Evolutionary conservation across 92 coral and sea anemone species (phyloP), one percentile per base, ranked within the genome.

Genomic region (Palythoa grandis): DNA sequence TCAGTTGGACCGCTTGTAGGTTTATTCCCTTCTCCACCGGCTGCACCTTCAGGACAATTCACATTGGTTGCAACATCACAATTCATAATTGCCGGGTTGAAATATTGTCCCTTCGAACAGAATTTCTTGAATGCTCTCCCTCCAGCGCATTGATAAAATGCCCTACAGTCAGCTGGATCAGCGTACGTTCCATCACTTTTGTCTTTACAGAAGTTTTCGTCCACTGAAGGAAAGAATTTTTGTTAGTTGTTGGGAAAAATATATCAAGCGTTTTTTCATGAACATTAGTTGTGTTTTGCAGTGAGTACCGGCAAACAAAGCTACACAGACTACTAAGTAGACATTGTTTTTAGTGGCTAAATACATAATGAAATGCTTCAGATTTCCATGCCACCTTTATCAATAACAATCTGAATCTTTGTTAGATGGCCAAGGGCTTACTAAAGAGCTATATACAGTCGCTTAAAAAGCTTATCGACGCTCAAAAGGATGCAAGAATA

Each of bases 171-270:
- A 17, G 67, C 56, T 23, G 91, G 94, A 68, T 94, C 98, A 17
- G 92, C 94, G 72, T 94, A 92, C 38, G 67, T 89, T 48, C 98
- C 98, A 83, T 94, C 93, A 48, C 82, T 90, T 58, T 94, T 94
- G 14, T 92, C 88, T 14, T 88, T 89, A 74, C 98, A 94, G 72
- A 92, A 94, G 22, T 89, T 88, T 52, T 74, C 91, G 61, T 94
- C 95, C 38, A 82, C 94, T 90, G 70, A 20, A 40, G 16, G 39
- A 5, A 39, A 50, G 19, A 2, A 15, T 60, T 60, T 19, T 7
- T 52, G 13, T 52, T 52, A 52, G 56, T 52, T 12, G 20, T 16
- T 19, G 19, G 66, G 20, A 60, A 16, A 60, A 17, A 52, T 52
- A 1, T 52, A 29, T 29, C 35, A 29, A 29, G 35, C 35, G 35